Evolutionary conservation across 2,797 vertebrate species (phyloP).

Genomic region (Sebastiscus tertius): DNA sequence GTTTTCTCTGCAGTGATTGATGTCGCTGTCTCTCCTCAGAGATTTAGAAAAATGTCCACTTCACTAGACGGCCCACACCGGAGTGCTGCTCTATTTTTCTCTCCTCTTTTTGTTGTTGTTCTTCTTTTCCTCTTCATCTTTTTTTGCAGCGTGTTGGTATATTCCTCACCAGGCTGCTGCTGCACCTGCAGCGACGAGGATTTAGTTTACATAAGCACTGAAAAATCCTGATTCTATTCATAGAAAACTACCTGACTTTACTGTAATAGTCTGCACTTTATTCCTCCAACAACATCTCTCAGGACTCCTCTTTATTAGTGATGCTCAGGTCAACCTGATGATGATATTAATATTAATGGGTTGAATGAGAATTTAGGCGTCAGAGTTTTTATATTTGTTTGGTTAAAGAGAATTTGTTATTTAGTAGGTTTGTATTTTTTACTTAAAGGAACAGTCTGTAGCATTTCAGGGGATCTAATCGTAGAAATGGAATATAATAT

Average conservation of each 20-base stretch:
- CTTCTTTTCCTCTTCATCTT: neutral
- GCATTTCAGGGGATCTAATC: too few species aligned
- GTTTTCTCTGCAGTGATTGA: conserved; percentile 58
- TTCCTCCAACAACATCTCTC: neutral
- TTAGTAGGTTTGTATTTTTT: neutral
- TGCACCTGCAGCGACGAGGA: conserved; percentile 1
- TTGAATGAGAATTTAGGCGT: neutral
- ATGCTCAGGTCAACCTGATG: neutral
- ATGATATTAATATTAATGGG: neutral
- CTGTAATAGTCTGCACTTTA: neutral
- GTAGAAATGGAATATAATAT: too few species aligned
- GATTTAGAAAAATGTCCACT: conserved; percentile 46
- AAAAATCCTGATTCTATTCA: neutral
- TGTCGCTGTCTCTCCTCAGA: conserved; percentile 44
- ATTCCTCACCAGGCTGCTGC: neutral
- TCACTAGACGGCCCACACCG: neutral
- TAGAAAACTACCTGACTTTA: neutral
- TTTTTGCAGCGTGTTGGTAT: neutral
- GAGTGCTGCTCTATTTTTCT: neutral
- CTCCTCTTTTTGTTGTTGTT: neutral
- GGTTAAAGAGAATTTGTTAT: neutral
- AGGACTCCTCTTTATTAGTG: neutral
- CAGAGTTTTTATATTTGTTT: neutral
- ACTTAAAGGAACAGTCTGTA: neutral
- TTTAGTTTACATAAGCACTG: neutral